phyloP scores from a whole-genome alignment of 1,140 invertebrate species.

The Hermatobates lingyangjiaoensis region DNA sequence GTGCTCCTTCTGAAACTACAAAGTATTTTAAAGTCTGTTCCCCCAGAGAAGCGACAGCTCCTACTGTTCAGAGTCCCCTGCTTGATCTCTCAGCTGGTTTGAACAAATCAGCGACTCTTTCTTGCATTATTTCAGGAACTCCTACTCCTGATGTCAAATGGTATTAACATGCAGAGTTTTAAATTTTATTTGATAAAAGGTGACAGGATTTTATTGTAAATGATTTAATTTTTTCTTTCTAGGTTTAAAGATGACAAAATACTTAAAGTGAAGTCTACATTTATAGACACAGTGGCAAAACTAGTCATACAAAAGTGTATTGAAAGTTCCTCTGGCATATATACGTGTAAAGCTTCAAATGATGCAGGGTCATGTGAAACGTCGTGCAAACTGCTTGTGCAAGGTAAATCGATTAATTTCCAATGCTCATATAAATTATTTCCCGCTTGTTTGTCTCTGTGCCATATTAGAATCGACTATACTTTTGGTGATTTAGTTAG shows the following conservation, averaged over 20 bases:
- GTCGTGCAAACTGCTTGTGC: slow-evolving; percentile 38
- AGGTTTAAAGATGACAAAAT: slow-evolving; percentile 29
- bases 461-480: no score
- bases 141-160: slow-evolving; percentile 69
- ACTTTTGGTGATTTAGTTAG: no score
- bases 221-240: not conserved
- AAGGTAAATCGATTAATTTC: slow-evolving; percentile 22
- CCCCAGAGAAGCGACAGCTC: slow-evolving; percentile 31
- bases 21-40: slow-evolving; percentile 33
- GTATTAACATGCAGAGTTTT: slow-evolving; percentile 26
- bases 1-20: slow-evolving; percentile 34
- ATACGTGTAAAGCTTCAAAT: slow-evolving; percentile 52
- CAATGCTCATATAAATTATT: not conserved
- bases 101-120: slow-evolving; percentile 39
- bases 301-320: slow-evolving; percentile 43
- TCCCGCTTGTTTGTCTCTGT: no score
- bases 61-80: slow-evolving; percentile 39
- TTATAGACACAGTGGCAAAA: slow-evolving; percentile 53
- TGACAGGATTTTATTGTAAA: no score
- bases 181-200: no score
- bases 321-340: slow-evolving; percentile 41
- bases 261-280: slow-evolving; percentile 30
- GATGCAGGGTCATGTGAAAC: slow-evolving; percentile 49
- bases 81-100: slow-evolving; percentile 34
- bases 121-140: slow-evolving; percentile 58